Conservation (phyloP, 2,797 vertebrate genomes). For the Malacoctenus gilli region DNA sequence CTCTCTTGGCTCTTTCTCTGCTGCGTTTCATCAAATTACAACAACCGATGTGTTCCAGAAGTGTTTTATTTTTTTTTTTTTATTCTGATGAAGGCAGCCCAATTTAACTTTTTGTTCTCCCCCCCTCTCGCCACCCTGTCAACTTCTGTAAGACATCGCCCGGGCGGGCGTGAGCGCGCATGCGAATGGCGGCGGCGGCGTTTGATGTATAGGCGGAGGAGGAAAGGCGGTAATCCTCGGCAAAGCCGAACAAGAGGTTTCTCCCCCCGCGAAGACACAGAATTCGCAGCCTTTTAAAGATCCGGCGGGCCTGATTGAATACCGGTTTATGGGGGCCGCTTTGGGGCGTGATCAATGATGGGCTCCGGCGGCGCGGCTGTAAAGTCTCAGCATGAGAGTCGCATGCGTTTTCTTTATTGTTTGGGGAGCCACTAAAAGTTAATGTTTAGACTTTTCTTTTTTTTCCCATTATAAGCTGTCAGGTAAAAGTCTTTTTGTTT, state of each 20-base stretch:
- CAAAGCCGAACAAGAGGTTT: constrained; percentile 12
- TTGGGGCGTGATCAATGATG: constrained; percentile 2
- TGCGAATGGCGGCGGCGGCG: constrained; percentile 7
- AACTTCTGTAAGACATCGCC: constrained; percentile 7
- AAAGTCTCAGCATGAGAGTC: constrained; percentile 10
- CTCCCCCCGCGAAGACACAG: neutral
- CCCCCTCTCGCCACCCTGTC: neutral
- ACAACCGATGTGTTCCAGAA: constrained; percentile 1
- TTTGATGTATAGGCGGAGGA: constrained; percentile 3
- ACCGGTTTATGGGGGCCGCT: neutral
- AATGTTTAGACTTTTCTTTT: neutral
- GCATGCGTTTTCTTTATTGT: neutral
- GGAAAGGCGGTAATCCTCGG: neutral
- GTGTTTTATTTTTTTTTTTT: neutral
- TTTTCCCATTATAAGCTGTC: neutral
- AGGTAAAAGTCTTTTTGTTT: neutral
- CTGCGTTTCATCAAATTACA: constrained; percentile 7
- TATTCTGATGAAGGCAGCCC: constrained; percentile 5
- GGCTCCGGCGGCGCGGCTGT: too few relatives aligned
- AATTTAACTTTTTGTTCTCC: constrained; percentile 28
- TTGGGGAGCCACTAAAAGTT: neutral
- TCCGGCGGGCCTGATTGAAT: constrained; percentile 4
- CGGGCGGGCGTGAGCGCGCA: neutral
- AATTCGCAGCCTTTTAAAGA: constrained; percentile 11
- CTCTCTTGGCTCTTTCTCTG: neutral